A percentile compares a stretch with the other conserved stretches of the same genome.
Evolutionary conservation across 2,113 vertebrate species (phyloP).

Genomic region (Monarcha castaneiventris): DNA sequence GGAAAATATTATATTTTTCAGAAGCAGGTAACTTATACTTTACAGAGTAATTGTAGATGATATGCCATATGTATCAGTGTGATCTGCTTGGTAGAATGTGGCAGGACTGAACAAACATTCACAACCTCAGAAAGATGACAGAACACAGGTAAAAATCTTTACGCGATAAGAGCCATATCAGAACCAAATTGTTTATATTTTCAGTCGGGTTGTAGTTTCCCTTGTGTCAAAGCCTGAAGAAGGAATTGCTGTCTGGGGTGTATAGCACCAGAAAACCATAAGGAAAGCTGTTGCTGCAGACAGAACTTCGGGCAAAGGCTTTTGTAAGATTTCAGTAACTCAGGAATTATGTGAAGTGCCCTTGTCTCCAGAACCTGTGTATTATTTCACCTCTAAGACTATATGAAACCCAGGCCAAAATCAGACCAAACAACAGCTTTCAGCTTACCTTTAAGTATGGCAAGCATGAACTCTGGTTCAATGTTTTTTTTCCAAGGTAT

Average conservation of each 20-base stretch:
- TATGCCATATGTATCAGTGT: neutral
- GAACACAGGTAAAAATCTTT: neutral
- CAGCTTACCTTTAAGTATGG: neutral
- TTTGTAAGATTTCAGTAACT: neutral
- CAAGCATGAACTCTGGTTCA: neutral
- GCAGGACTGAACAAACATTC: neutral
- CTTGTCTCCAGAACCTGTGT: neutral
- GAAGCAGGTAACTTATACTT: neutral
- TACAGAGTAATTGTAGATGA: neutral
- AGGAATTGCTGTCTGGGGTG: neutral
- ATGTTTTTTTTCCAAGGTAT: neutral
- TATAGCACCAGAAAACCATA: neutral
- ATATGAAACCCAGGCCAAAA: neutral
- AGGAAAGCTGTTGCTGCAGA: neutral
- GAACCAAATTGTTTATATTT: neutral
- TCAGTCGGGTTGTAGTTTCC: neutral
- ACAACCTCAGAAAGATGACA: rapidly evolving
- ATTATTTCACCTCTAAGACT: neutral
- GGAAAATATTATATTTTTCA: neutral
- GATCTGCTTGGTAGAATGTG: neutral
- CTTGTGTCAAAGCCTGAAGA: neutral
- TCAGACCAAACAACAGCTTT: neutral
- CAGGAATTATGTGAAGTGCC: neutral
- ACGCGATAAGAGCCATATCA: neutral
- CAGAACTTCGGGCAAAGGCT: neutral